Conservation (phyloP, 2,797 vertebrate genomes). For the Craterocephalus amniculus region DNA sequence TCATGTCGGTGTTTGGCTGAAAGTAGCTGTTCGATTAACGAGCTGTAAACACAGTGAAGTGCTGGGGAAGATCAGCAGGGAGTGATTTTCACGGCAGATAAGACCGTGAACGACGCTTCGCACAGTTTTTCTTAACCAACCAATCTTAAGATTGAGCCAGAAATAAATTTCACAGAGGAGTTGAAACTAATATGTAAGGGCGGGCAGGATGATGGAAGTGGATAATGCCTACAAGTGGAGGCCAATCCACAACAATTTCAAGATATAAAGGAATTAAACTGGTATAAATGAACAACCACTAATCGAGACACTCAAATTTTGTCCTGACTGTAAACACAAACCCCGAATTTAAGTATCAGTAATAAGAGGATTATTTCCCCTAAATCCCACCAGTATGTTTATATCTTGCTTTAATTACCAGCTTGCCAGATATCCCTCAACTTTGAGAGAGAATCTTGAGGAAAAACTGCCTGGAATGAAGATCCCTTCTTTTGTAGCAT, state of each 20-base stretch:
- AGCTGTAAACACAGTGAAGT: constrained; percentile 41
- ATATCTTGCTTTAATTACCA: not conserved
- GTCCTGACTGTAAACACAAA: not conserved
- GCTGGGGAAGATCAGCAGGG: constrained; percentile 13
- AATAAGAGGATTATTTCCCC: not conserved
- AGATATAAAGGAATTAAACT: not conserved
- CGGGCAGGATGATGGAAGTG: not conserved
- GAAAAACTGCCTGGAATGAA: not conserved
- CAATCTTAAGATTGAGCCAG: not conserved
- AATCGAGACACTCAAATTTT: too few relatives aligned
- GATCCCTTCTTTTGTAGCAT: not conserved
- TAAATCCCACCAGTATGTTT: not conserved
- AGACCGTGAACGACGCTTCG: constrained; percentile 17
- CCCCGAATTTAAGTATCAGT: not conserved
- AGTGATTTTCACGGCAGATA: not conserved
- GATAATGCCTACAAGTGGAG: too few relatives aligned
- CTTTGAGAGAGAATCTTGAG: too few relatives aligned
- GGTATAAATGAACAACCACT: not conserved
- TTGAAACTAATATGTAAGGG: not conserved
- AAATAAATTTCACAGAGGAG: not conserved
- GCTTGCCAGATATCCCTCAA: too few relatives aligned
- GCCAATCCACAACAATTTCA: too few relatives aligned
- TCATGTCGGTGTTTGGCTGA: constrained; percentile 21
- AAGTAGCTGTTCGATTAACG: constrained; percentile 33
- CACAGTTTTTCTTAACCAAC: not conserved